phyloP scores from a whole-genome alignment of 2,113 vertebrate species.

The Pogona vitticeps region DNA sequence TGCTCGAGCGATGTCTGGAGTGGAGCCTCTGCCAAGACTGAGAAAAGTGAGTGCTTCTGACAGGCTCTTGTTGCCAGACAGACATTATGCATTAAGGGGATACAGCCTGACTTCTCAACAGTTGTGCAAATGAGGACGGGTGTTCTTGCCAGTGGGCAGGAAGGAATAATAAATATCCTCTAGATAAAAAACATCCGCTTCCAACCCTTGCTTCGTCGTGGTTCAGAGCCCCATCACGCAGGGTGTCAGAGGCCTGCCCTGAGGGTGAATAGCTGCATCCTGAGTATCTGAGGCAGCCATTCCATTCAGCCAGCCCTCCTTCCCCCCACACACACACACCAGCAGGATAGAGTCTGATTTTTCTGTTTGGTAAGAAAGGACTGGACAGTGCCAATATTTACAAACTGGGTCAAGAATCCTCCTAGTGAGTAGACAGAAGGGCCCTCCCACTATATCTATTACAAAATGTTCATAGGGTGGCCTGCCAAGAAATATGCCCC shows the following conservation, averaged over 20 bases:
- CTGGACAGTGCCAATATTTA: background rate
- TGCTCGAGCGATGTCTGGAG: conserved; percentile 99
- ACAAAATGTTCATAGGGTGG: conserved; percentile 5
- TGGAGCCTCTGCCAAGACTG: conserved; percentile 88
- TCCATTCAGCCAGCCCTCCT: conserved; percentile 51
- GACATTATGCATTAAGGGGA: conserved; percentile 57
- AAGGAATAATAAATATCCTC: conserved; percentile 66
- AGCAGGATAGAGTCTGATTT: conserved; percentile 1
- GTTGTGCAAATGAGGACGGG: conserved; percentile 43
- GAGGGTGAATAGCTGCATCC: conserved; percentile 30
- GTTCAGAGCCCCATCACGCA: conserved; percentile 57
- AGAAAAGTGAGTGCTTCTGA: conserved; percentile 87
- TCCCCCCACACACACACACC: conserved; percentile 3
- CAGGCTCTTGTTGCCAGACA: conserved; percentile 58
- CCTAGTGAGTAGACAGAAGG: background rate
- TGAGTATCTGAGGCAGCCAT: conserved; percentile 9
- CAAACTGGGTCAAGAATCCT: background rate
- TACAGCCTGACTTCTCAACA: conserved; percentile 64
- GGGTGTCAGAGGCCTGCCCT: conserved; percentile 49
- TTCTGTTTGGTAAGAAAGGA: background rate
- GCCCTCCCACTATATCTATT: background rate
- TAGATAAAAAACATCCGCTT: conserved; percentile 70
- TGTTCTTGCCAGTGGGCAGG: conserved; percentile 65
- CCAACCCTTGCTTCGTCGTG: conserved; percentile 57
- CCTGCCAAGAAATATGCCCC: background rate